Base-by-base conservation (phyloP, 2,888 invertebrate genomes). In the Drosophila prostipennis region DNA sequence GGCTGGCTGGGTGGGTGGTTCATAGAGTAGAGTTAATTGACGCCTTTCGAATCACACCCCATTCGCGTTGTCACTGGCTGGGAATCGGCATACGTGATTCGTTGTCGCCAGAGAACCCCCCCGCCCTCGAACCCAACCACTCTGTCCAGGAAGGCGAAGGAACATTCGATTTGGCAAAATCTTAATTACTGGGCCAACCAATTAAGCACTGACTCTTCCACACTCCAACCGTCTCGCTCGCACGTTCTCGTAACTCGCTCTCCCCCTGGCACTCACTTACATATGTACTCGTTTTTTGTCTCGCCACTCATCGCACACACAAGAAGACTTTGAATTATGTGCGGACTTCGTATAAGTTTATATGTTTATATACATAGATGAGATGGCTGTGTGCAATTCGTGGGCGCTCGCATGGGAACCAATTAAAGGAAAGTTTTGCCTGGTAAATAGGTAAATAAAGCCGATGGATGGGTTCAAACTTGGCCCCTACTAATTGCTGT, bases 11-110 rank as follows among this genome's bases (percentile, higher is more conserved):
- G 32, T 74, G 49, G 59, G 29, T 57, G 45, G 60, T 76, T 77
- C 58, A 71, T 60, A 59, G 51, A 54, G 64, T 56, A 72, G 14
- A 78, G 74, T 78, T 80, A 80, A 80, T 80, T 80, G 84, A 78
- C 78, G 74, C 78, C 63, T 70, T 71, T 70, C 46, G 46, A 61
- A 55, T 37, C 63, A 36, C 52, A 49, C 56, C 58, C 52, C 64
- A 52, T 54, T 67, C 51, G 61, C 23, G 63, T 63, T 74, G 68
- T 64, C 79, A 81, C 81, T 80, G 85, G 85, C 54, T 81, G 53
- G 69, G 43, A 46, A 34, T 49, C 52, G 60, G 49, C 72, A 67
- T 70, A 56, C 59, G 74, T 74, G 80, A 80, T 80, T 80, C 86
- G 80, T 79, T 77, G 71, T 64, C 53, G 64, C 23, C 13, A 16